Evolutionary conservation across 2,113 vertebrate genomes (phyloP).

Genomic region (Tyrannus savana): DNA sequence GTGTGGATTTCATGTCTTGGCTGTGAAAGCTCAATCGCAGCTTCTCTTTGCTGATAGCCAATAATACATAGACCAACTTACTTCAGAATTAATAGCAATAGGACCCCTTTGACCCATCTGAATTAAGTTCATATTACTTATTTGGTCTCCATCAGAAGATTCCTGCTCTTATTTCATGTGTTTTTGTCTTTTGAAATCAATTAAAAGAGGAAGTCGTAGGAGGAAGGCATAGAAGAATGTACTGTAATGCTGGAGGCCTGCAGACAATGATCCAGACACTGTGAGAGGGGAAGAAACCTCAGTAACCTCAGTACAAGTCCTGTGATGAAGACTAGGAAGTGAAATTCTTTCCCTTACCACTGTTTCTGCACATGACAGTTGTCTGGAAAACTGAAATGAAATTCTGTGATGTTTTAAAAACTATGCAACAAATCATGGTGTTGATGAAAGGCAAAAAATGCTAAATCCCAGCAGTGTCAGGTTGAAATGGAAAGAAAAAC

Average conservation of each 20-base stretch:
- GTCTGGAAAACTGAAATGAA: neutral
- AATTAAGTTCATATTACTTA: neutral
- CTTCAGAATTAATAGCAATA: neutral
- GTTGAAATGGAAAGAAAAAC: neutral
- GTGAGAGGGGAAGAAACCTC: neutral
- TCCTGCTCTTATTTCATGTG: neutral
- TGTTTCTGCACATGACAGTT: neutral
- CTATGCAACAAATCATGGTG: neutral
- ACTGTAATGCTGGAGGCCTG: neutral
- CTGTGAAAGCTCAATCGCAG: neutral
- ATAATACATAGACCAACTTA: neutral
- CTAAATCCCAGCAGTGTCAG: neutral
- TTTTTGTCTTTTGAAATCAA: neutral
- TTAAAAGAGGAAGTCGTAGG: neutral
- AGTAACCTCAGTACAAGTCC: neutral
- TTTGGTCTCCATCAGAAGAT: neutral
- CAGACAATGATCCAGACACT: neutral
- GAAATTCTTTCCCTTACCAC: neutral
- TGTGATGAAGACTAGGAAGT: constrained; percentile 10
- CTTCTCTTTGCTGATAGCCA: neutral
- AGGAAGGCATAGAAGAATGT: neutral
- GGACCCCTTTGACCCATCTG: neutral
- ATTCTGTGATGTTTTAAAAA: neutral
- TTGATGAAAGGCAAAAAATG: neutral
- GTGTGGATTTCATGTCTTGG: neutral